Conservation (phyloP, 2,888 invertebrate species). For the Cheilosia soror region DNA sequence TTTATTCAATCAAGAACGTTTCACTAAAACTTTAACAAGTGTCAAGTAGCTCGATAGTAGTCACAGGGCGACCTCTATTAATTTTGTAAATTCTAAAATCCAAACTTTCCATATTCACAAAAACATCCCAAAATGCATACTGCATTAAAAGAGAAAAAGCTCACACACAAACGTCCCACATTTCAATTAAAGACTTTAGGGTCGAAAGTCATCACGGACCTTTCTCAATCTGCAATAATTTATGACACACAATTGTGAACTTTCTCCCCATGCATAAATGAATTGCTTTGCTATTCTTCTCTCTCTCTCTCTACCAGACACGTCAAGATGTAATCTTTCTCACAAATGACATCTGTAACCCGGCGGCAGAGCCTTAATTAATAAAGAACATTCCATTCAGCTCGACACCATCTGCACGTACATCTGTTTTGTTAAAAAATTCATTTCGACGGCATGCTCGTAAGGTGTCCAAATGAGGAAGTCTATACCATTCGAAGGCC, state of each 20-base stretch:
- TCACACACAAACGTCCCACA: too few species aligned
- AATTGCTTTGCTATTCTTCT: constrained; percentile 11
- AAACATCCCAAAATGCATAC: too few species aligned
- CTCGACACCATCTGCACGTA: constrained; percentile 43
- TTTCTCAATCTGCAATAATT: constrained; percentile 52
- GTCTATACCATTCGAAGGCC: constrained; percentile 4
- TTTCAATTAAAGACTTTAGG: not conserved
- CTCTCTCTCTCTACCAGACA: constrained; percentile 15
- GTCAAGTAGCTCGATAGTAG: too few species aligned
- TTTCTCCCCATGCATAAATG: constrained; percentile 16
- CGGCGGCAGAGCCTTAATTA: constrained; percentile 31
- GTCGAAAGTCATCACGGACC: constrained; percentile 39
- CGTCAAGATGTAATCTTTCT: constrained; percentile 29
- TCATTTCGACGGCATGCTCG: constrained; percentile 27
- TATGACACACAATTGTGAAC: constrained; percentile 43
- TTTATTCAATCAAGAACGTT: too few species aligned
- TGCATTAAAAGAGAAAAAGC: too few species aligned
- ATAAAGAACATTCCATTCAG: constrained; percentile 42
- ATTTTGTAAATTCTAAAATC: too few species aligned
- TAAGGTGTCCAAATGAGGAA: constrained; percentile 25
- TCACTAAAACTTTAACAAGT: too few species aligned
- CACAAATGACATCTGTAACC: constrained; percentile 48
- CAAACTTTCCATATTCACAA: too few species aligned
- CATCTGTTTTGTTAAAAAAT: constrained; percentile 56
- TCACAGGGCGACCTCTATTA: too few species aligned